These are phyloP conservation scores for Dicranocentrus wangi DNA, from an alignment of 2,888 invertebrate species.

Conservation along the genomic window DNA sequence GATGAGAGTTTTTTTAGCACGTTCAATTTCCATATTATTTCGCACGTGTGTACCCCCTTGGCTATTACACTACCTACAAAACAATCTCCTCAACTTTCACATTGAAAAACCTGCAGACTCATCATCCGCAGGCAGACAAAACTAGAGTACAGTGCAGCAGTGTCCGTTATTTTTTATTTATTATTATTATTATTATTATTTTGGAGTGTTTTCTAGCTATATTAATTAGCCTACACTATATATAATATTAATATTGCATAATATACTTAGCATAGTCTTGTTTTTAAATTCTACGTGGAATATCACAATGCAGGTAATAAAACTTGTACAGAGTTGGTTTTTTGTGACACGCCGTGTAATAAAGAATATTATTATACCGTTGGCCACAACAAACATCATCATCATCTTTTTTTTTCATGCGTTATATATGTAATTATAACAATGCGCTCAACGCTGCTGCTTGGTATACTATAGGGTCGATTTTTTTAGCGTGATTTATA, in stretches of 20 bases:
- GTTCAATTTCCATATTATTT: too few species aligned
- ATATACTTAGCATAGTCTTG: conserved; percentile 8
- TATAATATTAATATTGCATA: conserved; percentile 36
- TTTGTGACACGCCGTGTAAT: conserved; percentile 37
- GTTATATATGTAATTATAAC: conserved; percentile 14
- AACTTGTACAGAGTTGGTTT: conserved; percentile 60
- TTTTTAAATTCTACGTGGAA: conserved; percentile 55
- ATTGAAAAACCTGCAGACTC: too few species aligned
- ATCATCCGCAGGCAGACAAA: too few species aligned
- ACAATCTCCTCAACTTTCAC: too few species aligned
- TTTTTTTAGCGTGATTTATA: conserved; percentile 28
- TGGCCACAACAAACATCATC: conserved; percentile 19
- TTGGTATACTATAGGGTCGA: not conserved
- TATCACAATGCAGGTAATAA: conserved; percentile 67
- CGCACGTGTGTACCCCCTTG: too few species aligned
- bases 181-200: too few species aligned
- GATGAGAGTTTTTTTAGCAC: too few species aligned
- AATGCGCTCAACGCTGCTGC: conserved; percentile 44
- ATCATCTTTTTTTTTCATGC: conserved; percentile 7
- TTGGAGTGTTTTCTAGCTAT: too few species aligned
- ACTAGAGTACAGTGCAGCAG: too few species aligned
- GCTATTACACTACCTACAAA: too few species aligned
- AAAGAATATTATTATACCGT: conserved; percentile 3
- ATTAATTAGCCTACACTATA: too few species aligned
- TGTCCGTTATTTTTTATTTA: too few species aligned